Percentiles rank a stretch among this genome's conserved stretches.
These are phyloP conservation scores for honey bee (Apis mellifera) DNA, from an alignment of 1,140 invertebrate species.

Conservation along the genomic window Amel_HAv3.1 CM009938.2:6071001-6071500, in stretches of 20 bases:
- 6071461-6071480: neutral
- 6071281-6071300: too few species aligned
- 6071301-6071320: too few species aligned
- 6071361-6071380: too few species aligned
- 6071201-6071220: neutral
- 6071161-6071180: neutral
- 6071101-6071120: conserved; percentile 80
- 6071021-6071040: conserved; percentile 40
- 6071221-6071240: too few species aligned
- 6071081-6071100: conserved; percentile 76
- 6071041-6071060: conserved; percentile 55
- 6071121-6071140: conserved; percentile 50
- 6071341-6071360: too few species aligned
- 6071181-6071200: conserved; percentile 3
- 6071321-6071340: too few species aligned
- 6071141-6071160: neutral
- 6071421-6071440: too few species aligned
- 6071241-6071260: too few species aligned
- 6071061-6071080: conserved; percentile 65
- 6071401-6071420: too few species aligned
- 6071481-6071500: conserved; percentile 1
- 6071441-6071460: too few species aligned
- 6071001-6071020: neutral
- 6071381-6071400: too few species aligned
- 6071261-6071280: too few species aligned